Conservation (phyloP, 2,797 vertebrate genomes). For the Cyclopterus lumpus region DNA sequence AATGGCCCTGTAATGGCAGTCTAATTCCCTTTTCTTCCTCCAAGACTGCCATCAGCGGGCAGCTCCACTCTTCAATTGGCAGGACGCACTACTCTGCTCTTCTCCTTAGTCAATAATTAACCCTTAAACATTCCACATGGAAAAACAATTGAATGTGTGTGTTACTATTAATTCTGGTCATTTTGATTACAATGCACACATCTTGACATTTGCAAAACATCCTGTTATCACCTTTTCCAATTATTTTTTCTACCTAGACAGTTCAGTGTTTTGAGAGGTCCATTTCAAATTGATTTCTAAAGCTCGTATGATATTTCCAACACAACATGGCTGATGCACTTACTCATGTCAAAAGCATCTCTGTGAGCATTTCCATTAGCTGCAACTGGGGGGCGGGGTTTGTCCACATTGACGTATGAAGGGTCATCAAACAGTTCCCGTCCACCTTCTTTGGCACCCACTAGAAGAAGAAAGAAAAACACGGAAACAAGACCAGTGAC, state of each 20-base stretch:
- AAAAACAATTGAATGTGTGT: slow-evolving; percentile 17
- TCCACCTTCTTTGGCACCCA: slow-evolving; percentile 84
- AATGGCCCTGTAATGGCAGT: slow-evolving; percentile 52
- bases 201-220: slow-evolving; percentile 19
- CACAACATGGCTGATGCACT: slow-evolving; percentile 64
- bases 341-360: slow-evolving; percentile 98
- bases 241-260: slow-evolving; percentile 4
- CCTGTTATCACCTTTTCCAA: not conserved
- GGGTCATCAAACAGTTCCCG: slow-evolving; percentile 93
- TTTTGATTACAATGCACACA: slow-evolving; percentile 25
- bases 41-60: slow-evolving; percentile 39
- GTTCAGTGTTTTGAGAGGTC: not conserved
- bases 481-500: slow-evolving; percentile 9
- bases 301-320: not conserved
- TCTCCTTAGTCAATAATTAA: slow-evolving; percentile 40
- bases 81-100: slow-evolving; percentile 39
- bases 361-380: slow-evolving; percentile 90
- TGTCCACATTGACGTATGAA: slow-evolving; percentile 97
- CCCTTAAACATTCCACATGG: slow-evolving; percentile 18
- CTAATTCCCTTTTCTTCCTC: slow-evolving; percentile 58
- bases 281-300: slow-evolving; percentile 8
- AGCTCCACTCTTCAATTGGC: slow-evolving; percentile 54
- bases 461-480: slow-evolving; percentile 50
- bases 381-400: slow-evolving; percentile 82
- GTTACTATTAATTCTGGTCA: slow-evolving; percentile 3